Evolutionary conservation across 2,888 invertebrate species (phyloP).

Genomic region (Pollenia labialis): DNA sequence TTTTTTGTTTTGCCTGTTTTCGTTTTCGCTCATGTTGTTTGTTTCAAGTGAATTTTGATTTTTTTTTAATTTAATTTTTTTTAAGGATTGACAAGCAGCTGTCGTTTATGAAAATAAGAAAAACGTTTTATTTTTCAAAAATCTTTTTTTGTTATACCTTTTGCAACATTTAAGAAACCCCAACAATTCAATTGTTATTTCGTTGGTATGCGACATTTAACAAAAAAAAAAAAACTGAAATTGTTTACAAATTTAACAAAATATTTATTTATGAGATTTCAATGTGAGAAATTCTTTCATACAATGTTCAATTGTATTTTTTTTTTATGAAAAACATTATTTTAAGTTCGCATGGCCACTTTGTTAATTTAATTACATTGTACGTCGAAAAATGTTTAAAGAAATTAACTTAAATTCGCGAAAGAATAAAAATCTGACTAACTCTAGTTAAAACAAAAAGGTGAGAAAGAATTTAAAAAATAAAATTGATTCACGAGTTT

Average conservation of each 20-base stretch:
- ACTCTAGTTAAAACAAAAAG: no score
- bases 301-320: no score
- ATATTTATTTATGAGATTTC: slow-evolving; percentile 26
- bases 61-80: background rate
- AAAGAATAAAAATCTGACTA: no score
- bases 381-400: no score
- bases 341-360: no score
- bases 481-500: no score
- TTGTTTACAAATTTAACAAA: slow-evolving; percentile 48
- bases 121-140: slow-evolving; percentile 52
- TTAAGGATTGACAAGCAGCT: slow-evolving; percentile 70
- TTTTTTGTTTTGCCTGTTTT: slow-evolving; percentile 25
- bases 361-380: no score
- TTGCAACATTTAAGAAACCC: slow-evolving; percentile 2
- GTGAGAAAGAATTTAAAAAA: no score
- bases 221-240: slow-evolving; percentile 27
- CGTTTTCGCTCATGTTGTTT: slow-evolving; percentile 19
- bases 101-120: slow-evolving; percentile 34
- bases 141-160: background rate
- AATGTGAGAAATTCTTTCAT: background rate
- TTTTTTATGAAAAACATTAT: no score
- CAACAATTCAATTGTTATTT: slow-evolving; percentile 67
- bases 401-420: no score
- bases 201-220: slow-evolving; percentile 54
- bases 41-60: slow-evolving; percentile 52